Evolutionary conservation across 2,113 vertebrate species (phyloP), one percentile per base, ranked within the genome.

Genomic region (Cololabis saira): DNA sequence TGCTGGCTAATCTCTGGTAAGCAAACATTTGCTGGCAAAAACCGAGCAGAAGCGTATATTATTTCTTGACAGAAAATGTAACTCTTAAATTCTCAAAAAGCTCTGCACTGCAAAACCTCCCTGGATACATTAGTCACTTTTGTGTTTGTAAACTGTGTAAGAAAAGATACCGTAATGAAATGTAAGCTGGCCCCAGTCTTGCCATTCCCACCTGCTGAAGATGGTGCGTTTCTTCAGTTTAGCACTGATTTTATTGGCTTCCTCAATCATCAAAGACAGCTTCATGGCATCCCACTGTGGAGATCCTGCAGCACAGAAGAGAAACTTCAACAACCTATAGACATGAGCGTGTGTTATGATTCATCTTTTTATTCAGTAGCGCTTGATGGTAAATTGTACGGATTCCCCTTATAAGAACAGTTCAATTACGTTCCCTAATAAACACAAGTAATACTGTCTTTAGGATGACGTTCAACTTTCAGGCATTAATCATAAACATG

Each of bases 231-330:
- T 95, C 64, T 85, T 91, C 14, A 96, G 72, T 78, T 94, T 94
- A 58, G 67, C 84, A 68, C 95, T 95, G 80, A 99, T 96, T 61
- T 95, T 85, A 64, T 98, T 99, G 22, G 96, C 97, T 80, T 99
- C 96, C 81, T 95, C 95, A 60, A 98, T 95, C 96, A 98, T 97
- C 83, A 97, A 72, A 11, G 96, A 99, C 19, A 99, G 82, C 74
- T 96, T 98, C 95, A 99, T 93, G 64, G 95, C 89, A 77, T 92
- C 94, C 98, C 98, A 99, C 16, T 90, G 95, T 33, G 94, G 90
- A 60, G 89, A 88, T 73, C 56, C 95, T 96, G 76, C 60, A 51
- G 71, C 11, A 85, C 27, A 88, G 60, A 52, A 41, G 76, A 42
- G 0, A 66, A 27, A 59, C 0, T 19, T 59, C 41, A 56, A 44